Evolutionary conservation across 2,888 invertebrate species (phyloP).

Genomic region (Beris chalybata): DNA sequence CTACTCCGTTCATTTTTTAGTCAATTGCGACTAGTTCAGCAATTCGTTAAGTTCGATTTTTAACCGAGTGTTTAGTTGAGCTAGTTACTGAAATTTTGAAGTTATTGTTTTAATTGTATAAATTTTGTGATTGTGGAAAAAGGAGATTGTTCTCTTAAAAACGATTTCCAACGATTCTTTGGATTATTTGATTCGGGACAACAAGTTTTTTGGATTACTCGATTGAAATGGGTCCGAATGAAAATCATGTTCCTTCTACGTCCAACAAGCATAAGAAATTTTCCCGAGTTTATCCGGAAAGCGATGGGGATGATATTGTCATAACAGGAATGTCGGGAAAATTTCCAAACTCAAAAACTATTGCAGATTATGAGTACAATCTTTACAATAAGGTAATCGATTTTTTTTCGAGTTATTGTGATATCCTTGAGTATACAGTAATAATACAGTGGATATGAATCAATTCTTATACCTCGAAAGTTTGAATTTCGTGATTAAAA

Average conservation of each 20-base stretch:
- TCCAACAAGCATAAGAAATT: slow-evolving; percentile 44
- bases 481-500: no score
- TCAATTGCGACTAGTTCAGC: slow-evolving; percentile 50
- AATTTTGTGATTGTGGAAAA: slow-evolving; percentile 1
- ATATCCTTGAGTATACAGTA: no score
- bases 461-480: no score
- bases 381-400: slow-evolving; percentile 60
- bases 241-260: slow-evolving; percentile 21
- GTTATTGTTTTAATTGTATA: no score
- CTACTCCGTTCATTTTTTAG: slow-evolving; percentile 38
- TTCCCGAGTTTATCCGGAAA: slow-evolving; percentile 49
- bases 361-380: slow-evolving; percentile 64
- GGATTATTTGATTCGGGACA: neutral
- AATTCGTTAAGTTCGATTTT: slow-evolving; percentile 42
- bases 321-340: slow-evolving; percentile 64
- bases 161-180: neutral
- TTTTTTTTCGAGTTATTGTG: no score
- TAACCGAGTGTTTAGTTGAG: neutral
- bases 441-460: no score
- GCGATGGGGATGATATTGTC: slow-evolving; percentile 60
- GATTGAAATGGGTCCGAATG: slow-evolving; percentile 37
- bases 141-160: neutral
- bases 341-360: slow-evolving; percentile 67
- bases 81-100: neutral
- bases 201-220: neutral